Conservation (phyloP, 2,113 vertebrate genomes). For the Tachysurus vachellii region DNA sequence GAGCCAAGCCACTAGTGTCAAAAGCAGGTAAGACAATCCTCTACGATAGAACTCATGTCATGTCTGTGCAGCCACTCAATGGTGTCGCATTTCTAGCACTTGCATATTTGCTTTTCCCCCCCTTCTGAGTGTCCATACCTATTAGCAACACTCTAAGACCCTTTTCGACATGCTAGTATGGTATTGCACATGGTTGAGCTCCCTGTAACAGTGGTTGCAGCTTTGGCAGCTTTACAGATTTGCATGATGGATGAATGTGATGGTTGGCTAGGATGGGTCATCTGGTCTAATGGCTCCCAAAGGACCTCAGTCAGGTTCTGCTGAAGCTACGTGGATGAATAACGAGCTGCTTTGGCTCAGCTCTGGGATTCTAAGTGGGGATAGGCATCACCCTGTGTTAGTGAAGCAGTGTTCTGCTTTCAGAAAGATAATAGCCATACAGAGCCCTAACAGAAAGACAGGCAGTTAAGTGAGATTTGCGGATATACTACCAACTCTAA, state of each 20-base stretch:
- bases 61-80: conserved; percentile 36
- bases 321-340: conserved; percentile 63
- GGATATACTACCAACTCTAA: conserved; percentile 26
- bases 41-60: conserved; percentile 60
- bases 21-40: conserved; percentile 55
- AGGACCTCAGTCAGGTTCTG: conserved; percentile 69
- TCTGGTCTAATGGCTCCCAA: conserved; percentile 70
- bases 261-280: conserved; percentile 65
- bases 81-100: conserved; percentile 67
- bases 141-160: conserved; percentile 62
- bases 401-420: conserved; percentile 44
- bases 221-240: conserved; percentile 63
- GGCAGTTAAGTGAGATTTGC: conserved; percentile 21
- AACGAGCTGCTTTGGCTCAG: conserved; percentile 59
- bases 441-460: conserved; percentile 38
- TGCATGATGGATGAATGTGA: conserved; percentile 73
- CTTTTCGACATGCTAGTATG: conserved; percentile 61
- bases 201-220: conserved; percentile 1
- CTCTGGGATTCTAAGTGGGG: conserved; percentile 50
- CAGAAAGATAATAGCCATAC: conserved; percentile 55
- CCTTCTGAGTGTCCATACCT: conserved; percentile 60
- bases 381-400: conserved; percentile 48
- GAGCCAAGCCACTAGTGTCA: conserved; percentile 56
- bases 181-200: conserved; percentile 58
- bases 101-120: conserved; percentile 35